Conservation (phyloP, 23 tunicate species). For the Trididemnum miniatum region DNA sequence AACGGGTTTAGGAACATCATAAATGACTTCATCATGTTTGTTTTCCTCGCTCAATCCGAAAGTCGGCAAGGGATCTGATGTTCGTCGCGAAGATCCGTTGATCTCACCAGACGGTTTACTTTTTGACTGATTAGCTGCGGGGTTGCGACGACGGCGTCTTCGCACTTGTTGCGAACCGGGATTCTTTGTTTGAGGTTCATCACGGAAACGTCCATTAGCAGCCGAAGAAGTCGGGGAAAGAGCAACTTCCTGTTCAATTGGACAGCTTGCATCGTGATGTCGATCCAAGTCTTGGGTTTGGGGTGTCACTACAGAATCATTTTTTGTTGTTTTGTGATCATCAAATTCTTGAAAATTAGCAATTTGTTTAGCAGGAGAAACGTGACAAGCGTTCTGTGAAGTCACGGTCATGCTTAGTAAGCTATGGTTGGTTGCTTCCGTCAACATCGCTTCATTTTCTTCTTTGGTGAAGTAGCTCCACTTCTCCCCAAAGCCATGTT, state of each 20-base stretch:
- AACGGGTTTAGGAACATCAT: conserved; percentile 69
- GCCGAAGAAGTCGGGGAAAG: neutral
- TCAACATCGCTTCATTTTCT: neutral
- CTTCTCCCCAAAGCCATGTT: conserved; percentile 60
- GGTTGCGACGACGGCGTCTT: conserved; percentile 51
- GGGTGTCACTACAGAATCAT: neutral
- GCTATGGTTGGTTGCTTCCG: neutral
- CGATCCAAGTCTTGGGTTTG: neutral
- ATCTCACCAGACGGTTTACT: neutral
- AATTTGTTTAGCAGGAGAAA: neutral
- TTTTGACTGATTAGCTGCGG: neutral
- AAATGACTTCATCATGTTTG: conserved; percentile 41
- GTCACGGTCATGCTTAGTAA: neutral
- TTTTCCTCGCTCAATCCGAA: neutral
- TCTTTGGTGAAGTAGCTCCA: conserved; percentile 82
- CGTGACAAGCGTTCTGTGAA: neutral
- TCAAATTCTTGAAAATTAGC: neutral
- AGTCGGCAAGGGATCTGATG: conserved; percentile 16
- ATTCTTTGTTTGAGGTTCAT: neutral
- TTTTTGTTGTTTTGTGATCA: neutral
- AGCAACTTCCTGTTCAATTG: neutral
- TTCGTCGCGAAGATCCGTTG: neutral
- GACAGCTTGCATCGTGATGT: neutral
- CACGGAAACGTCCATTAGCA: neutral
- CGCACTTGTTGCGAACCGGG: conserved; percentile 27